Evolutionary conservation across 1,140 invertebrate genomes (phyloP), one percentile per base, ranked within the genome.

Genomic region (Sminthurides bifidus): DNA sequence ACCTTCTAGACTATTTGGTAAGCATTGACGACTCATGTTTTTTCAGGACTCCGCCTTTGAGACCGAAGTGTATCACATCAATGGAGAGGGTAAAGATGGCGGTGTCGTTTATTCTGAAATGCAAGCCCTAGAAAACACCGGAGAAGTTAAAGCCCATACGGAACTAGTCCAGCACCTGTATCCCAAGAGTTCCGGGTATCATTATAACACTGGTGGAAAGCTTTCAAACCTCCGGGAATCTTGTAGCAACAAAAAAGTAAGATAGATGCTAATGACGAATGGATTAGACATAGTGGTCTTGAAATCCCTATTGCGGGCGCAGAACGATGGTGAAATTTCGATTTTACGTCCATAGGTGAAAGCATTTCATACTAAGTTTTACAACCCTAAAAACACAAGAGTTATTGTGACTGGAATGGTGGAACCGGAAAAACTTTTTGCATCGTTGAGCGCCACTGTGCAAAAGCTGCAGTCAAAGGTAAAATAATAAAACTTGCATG

Each of bases 41-140:
- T n/a, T n/a, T n/a, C n/a, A n/a, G 83, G 81, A 90, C 61, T 74
- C 81, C 65, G 86, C 77, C 1, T 95, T 82, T 72, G 71, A 81
- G 12, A 94, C 90, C 15, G 91, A 95, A 74, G 87, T 95, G 1
- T 87, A 95, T 72, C 90, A 94, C 69, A 78, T 94, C 44, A 88
- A 84, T 68, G 82, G 80, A 3, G 79, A 87, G 58, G 92, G 89
- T 2, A 80, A 88, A 64, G 82, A 95, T 77, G 86, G 82, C 30
- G 92, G 92, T 30, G 85, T 93, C 27, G 88, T 93, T 1, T 95
- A 94, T 69, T 89, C 85, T 71, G 90, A 95, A 75, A 92, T 93
- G 85, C 88, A 93, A 48, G 37, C 55, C 2, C 29, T 24, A 4
- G 59, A 92, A 71, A 90, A 91, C 69, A 79, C 75, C 37, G 85